Percentiles rank a stretch among this genome's conserved stretches.
These are phyloP conservation scores for Molothrus ater DNA, from an alignment of 2,797 vertebrate genomes.

Conservation along the genomic window DNA sequence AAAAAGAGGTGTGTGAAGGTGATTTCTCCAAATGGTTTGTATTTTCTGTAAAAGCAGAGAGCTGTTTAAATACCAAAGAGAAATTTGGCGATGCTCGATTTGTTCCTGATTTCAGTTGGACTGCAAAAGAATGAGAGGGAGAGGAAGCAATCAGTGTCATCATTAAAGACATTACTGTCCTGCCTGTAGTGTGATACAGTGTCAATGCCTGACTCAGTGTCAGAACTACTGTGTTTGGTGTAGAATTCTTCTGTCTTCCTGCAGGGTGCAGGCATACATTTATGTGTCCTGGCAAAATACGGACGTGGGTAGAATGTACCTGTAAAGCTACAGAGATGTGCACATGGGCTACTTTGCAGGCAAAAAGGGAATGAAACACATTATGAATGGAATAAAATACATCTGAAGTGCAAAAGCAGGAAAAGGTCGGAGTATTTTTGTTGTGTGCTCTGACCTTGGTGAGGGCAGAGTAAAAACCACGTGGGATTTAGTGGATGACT, in stretches of 20 bases:
- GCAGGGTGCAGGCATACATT: neutral
- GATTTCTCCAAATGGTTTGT: neutral
- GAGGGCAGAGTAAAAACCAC: neutral
- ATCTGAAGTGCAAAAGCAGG: neutral
- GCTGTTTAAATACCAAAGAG: slow-evolving; percentile 29
- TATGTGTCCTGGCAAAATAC: neutral
- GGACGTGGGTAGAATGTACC: neutral
- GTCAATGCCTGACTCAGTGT: neutral
- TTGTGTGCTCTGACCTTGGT: neutral
- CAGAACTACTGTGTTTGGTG: neutral
- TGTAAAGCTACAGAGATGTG: neutral
- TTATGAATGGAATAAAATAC: neutral
- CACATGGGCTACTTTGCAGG: neutral
- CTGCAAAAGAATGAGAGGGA: slow-evolving; percentile 23
- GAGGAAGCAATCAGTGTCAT: neutral
- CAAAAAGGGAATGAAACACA: neutral
- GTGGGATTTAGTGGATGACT: neutral
- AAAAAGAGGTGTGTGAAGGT: neutral
- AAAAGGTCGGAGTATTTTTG: neutral
- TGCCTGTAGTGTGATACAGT: neutral
- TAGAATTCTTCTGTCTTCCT: neutral
- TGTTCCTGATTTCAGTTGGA: neutral
- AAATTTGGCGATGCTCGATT: neutral
- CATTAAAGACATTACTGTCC: neutral
- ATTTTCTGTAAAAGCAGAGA: slow-evolving; percentile 25